phyloP scores from a whole-genome alignment of 2,113 vertebrate genomes.

The Pluvialis apricaria region DNA sequence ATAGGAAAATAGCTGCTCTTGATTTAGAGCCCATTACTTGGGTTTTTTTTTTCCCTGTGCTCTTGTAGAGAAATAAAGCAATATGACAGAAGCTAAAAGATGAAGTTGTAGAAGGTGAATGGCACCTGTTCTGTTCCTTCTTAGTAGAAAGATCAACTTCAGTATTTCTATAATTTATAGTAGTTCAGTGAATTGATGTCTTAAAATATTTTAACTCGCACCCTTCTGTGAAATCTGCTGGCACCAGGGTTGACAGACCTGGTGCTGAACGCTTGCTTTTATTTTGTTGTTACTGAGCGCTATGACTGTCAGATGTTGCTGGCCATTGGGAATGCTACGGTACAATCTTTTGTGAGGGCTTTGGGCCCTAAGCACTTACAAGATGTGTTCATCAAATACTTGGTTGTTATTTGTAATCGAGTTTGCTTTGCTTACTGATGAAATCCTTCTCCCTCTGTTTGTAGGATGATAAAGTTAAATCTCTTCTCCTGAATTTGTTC shows the following conservation, averaged over 20 bases:
- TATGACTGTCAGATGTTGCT: neutral
- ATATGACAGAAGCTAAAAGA: neutral
- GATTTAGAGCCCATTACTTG: neutral
- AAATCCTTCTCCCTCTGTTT: constrained; percentile 33
- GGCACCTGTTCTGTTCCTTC: neutral
- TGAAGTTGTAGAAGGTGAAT: neutral
- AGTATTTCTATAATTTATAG: neutral
- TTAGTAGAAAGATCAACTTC: neutral
- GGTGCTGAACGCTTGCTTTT: neutral
- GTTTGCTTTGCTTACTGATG: neutral
- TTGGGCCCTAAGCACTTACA: neutral
- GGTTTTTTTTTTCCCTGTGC: neutral
- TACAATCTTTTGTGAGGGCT: neutral
- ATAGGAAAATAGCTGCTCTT: neutral
- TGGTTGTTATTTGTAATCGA: neutral
- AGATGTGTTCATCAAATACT: neutral
- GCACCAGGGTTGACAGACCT: neutral
- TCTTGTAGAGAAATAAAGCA: neutral
- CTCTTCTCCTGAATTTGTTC: constrained; percentile 68
- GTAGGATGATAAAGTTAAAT: constrained; percentile 69
- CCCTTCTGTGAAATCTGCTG: neutral
- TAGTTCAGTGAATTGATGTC: neutral
- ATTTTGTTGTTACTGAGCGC: neutral
- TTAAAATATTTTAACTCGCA: neutral
- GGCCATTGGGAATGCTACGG: neutral